phyloP scores from a whole-genome alignment of 2,888 invertebrate genomes.

The Gisinianus flammeolus region DNA sequence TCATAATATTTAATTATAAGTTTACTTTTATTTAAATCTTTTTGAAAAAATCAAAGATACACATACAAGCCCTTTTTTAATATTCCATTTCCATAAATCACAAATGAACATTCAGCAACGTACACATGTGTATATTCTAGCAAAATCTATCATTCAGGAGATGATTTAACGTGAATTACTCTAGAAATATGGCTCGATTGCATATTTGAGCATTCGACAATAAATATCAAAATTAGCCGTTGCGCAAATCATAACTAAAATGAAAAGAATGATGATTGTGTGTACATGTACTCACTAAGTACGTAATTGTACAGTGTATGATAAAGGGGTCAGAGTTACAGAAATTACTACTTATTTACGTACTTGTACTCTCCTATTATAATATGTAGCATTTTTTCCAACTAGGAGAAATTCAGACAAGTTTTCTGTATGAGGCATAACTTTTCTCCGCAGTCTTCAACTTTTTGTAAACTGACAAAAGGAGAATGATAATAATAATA shows the following conservation, averaged over 20 bases:
- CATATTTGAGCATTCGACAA: constrained; percentile 33
- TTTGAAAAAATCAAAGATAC: too few species aligned
- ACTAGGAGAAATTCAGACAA: background rate
- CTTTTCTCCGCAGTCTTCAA: background rate
- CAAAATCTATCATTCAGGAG: too few species aligned
- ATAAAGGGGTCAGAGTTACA: too few species aligned
- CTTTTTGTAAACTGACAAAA: background rate
- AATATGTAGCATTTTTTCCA: background rate
- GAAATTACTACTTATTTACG: background rate
- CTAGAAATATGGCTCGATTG: constrained; percentile 22
- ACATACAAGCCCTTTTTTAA: too few species aligned
- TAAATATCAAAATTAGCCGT: background rate
- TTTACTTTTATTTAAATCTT: too few species aligned
- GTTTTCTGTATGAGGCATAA: background rate
- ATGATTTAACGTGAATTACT: constrained; percentile 26
- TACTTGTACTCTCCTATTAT: background rate
- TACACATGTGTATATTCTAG: too few species aligned
- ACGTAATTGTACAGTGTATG: background rate
- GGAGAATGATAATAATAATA: background rate
- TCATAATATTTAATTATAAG: too few species aligned
- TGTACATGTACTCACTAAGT: background rate
- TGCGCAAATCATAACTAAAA: background rate
- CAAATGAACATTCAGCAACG: too few species aligned
- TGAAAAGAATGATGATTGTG: background rate
- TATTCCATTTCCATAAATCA: too few species aligned